Base-by-base conservation (phyloP, 2,113 vertebrate species). In the Fregata magnificens region DNA sequence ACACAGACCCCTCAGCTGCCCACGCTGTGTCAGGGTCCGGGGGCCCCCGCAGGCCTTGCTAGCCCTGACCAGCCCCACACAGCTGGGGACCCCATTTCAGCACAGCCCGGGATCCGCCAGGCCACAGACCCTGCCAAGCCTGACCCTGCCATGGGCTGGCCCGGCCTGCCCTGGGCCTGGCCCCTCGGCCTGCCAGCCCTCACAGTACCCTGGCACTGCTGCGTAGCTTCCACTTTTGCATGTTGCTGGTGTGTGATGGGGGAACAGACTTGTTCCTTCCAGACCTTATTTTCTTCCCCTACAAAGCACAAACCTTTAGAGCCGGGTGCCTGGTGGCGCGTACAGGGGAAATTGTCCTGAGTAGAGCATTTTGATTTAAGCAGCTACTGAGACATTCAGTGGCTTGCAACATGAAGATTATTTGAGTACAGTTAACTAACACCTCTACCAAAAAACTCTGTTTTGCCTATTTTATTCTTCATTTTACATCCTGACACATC, bases 161-260 rank as follows among this genome's bases (percentile, higher is more conserved):
- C 47, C 2, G 1, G 29, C 38, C 24, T 28, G 47, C 45, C 52
- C n/a, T 28, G n/a, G 10, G 16, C 16, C 25, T 3, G 2, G 28
- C 18, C 14, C 16, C 65, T 29, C 1, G 3, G 14, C 32, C 38
- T 34, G 49, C 18, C 82, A 74, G 26, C 24, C 45, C 36, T 34
- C 3, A 1, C 20, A 49, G 16, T 5, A 4, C 15, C 55, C 25
- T 9, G 18, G 17, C 16, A 83, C 7, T 2, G 1, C 29, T 5
- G 1, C 3, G 2, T 38, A 28, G 8, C 20, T 78, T 31, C 18
- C 25, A 17, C 13, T 36, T 50, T 18, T 22, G 13, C 7, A 6
- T 7, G 4, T 19, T 6, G 4, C 32, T 21, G 12, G 3, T 16
- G 26, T 63, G 34, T 0, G 1, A 9, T 3, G 9, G 38, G 14